phyloP scores from a whole-genome alignment of 1,140 invertebrate genomes.

The Drosophila pseudoobscura region DNA sequence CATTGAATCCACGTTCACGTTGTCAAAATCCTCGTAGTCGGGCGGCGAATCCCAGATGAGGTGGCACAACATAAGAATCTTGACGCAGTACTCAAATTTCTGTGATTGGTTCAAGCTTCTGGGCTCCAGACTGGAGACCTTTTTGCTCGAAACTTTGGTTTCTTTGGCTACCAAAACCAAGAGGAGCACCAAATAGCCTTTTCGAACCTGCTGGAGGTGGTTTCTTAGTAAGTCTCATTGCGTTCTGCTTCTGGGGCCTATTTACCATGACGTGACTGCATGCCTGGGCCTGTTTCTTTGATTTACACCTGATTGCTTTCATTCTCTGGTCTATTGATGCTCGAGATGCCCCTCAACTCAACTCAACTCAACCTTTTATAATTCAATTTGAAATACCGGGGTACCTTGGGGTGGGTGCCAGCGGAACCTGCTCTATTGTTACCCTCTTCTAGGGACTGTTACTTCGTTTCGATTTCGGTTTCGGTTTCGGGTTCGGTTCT shows the following conservation, averaged over 20 bases:
- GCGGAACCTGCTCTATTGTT: conserved; percentile 33
- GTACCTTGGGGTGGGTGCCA: neutral
- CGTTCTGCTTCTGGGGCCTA: conserved; percentile 7
- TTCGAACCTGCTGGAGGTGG: conserved; percentile 7
- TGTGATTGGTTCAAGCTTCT: neutral
- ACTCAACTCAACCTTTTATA: conserved; percentile 37
- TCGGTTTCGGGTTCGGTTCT: conserved; percentile 23
- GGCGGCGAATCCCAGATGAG: conserved; percentile 23
- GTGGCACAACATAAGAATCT: conserved; percentile 35
- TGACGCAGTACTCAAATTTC: conserved; percentile 42
- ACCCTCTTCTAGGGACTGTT: conserved; percentile 37
- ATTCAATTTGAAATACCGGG: conserved; percentile 41
- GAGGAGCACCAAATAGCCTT: neutral
- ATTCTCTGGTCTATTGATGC: conserved; percentile 30
- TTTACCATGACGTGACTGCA: conserved; percentile 42
- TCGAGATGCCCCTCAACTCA: conserved; percentile 22
- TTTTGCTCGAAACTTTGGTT: no score
- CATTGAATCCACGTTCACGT: neutral
- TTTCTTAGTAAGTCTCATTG: neutral
- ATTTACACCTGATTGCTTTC: conserved; percentile 48
- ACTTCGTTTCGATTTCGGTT: conserved; percentile 37
- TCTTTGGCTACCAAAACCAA: neutral
- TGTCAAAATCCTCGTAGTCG: conserved; percentile 15
- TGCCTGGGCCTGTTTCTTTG: conserved; percentile 43
- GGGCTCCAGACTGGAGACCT: no score